These are phyloP conservation scores for Carassius auratus DNA, from an alignment of 2,113 vertebrate genomes.

Conservation along the genomic window DNA sequence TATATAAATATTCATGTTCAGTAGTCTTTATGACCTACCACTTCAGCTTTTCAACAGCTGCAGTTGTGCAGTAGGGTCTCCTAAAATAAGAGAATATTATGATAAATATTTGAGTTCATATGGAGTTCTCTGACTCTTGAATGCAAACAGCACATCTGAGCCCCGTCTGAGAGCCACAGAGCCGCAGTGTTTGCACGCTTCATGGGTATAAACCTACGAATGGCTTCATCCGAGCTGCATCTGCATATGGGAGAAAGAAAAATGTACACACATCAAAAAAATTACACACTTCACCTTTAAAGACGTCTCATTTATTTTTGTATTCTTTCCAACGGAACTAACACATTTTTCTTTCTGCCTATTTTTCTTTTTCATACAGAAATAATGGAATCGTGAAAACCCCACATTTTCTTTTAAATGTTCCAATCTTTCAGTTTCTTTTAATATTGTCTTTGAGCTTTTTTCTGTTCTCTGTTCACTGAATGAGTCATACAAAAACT, in stretches of 20 bases:
- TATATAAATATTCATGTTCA: too few species aligned
- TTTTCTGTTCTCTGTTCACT: slow-evolving; percentile 39
- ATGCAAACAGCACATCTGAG: too few species aligned
- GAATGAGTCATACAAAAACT: slow-evolving; percentile 62
- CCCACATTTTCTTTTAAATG: background rate
- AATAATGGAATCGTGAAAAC: too few species aligned
- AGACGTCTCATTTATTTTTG: background rate
- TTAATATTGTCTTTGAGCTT: slow-evolving; percentile 35
- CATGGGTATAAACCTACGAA: background rate
- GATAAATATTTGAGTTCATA: too few species aligned
- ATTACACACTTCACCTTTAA: slow-evolving; percentile 3
- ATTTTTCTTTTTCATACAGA: slow-evolving; percentile 16
- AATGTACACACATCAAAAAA: background rate
- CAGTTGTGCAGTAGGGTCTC: too few species aligned
- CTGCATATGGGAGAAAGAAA: background rate
- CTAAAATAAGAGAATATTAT: too few species aligned
- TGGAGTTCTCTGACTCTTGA: too few species aligned
- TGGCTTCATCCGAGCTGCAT: background rate
- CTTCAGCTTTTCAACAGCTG: too few species aligned
- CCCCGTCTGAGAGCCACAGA: background rate
- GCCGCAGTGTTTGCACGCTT: background rate
- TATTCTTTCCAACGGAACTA: background rate
- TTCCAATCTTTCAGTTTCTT: slow-evolving; percentile 5
- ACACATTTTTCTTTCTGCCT: background rate
- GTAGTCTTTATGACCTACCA: too few species aligned